phyloP scores from a whole-genome alignment of 2,888 invertebrate species.

The Dicycla oo region DNA sequence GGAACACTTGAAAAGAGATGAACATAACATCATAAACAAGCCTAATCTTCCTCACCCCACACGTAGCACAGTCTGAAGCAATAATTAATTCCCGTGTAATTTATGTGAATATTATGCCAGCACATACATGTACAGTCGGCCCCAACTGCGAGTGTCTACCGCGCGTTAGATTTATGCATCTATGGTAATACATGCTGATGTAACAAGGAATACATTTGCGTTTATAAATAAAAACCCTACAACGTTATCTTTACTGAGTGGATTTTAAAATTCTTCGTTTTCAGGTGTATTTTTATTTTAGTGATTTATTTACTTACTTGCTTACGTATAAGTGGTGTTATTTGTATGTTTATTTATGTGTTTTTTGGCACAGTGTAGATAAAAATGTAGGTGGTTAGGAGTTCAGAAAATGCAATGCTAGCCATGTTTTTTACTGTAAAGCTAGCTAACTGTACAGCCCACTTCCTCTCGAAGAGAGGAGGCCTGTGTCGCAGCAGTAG shows the following conservation, averaged over 20 bases:
- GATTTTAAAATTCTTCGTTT: slow-evolving; percentile 68
- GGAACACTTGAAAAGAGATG: slow-evolving; percentile 34
- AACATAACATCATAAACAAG: slow-evolving; percentile 38
- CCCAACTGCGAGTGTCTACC: slow-evolving; percentile 66
- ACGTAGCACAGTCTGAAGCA: slow-evolving; percentile 70
- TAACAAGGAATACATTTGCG: slow-evolving; percentile 71
- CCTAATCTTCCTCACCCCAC: slow-evolving; percentile 59
- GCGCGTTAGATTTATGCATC: slow-evolving; percentile 72
- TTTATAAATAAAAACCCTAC: slow-evolving; percentile 65
- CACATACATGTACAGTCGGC: slow-evolving; percentile 65
- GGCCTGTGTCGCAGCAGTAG: too few species aligned
- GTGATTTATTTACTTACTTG: slow-evolving; percentile 34
- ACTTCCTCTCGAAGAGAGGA: too few species aligned
- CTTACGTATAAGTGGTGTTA: slow-evolving; percentile 15
- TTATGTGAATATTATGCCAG: slow-evolving; percentile 87
- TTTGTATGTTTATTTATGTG: slow-evolving; percentile 7
- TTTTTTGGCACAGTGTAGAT: background rate
- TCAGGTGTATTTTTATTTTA: slow-evolving; percentile 39
- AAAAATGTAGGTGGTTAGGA: background rate
- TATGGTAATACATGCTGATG: slow-evolving; percentile 73
- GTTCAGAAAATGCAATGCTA: background rate
- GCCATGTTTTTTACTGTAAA: background rate
- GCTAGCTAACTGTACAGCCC: too few species aligned
- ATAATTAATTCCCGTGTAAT: slow-evolving; percentile 87
- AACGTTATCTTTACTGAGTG: slow-evolving; percentile 66